Evolutionary conservation across 2,888 invertebrate species (phyloP).

Genomic region (Physocephala rufipes): DNA sequence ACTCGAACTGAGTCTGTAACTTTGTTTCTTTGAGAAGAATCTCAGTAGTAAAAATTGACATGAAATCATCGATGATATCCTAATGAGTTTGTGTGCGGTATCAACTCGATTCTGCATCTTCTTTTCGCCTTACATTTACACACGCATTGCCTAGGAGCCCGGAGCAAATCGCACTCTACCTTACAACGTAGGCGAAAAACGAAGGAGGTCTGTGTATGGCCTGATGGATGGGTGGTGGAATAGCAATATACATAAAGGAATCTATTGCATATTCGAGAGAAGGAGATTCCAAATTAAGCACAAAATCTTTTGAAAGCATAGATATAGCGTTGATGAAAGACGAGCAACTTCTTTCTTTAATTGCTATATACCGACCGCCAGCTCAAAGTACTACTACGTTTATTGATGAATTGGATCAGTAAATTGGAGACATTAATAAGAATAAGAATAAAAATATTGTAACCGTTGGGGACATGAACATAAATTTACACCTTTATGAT

Average conservation of each 20-base stretch:
- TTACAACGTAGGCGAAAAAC: no score
- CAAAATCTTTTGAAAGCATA: not conserved
- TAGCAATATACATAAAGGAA: not conserved
- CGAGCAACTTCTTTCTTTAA: not conserved
- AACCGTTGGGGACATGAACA: constrained; percentile 28
- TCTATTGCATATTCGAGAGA: not conserved
- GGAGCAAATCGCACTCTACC: no score
- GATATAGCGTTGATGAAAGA: not conserved
- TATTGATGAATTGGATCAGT: constrained; percentile 7
- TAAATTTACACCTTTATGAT: constrained; percentile 5
- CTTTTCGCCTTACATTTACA: no score
- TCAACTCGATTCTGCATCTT: no score
- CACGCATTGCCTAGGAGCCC: no score
- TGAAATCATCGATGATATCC: no score
- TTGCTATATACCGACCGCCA: constrained; percentile 19
- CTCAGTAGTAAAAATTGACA: no score
- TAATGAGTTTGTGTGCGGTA: no score
- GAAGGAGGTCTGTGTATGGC: no score
- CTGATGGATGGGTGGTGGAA: not conserved
- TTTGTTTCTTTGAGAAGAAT: no score
- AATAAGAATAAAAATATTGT: not conserved
- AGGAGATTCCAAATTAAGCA: not conserved
- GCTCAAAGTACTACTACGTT: constrained; percentile 5
- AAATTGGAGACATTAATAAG: constrained; percentile 7
- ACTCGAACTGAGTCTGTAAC: no score